These are phyloP conservation scores for Orthonevra nobilis DNA, from an alignment of 2,888 invertebrate genomes.

Conservation along the genomic window DNA sequence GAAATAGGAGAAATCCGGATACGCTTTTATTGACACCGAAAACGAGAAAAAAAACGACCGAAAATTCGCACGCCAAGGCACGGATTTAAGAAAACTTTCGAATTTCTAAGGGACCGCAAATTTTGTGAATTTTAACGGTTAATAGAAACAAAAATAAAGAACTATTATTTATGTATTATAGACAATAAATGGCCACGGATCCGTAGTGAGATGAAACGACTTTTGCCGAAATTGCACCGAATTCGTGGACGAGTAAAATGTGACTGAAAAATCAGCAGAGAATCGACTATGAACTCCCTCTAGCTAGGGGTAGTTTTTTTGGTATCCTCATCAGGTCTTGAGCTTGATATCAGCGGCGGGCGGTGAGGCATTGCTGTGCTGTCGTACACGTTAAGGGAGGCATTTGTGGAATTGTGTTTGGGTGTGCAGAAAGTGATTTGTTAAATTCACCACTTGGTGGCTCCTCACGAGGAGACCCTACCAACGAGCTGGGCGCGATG, in stretches of 20 bases:
- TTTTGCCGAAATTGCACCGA: slow-evolving; percentile 53
- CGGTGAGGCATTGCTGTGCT: neutral
- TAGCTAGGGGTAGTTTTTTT: slow-evolving; percentile 37
- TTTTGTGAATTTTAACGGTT: slow-evolving; percentile 25
- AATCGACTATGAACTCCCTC: slow-evolving; percentile 1
- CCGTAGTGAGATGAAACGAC: slow-evolving; percentile 31
- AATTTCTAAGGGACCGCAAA: too few species aligned
- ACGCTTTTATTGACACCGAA: slow-evolving; percentile 30
- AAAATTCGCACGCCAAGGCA: slow-evolving; percentile 24
- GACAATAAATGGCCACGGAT: slow-evolving; percentile 55
- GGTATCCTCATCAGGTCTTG: slow-evolving; percentile 27
- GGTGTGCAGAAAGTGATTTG: slow-evolving; percentile 21
- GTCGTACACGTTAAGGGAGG: slow-evolving; percentile 24
- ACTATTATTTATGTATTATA: slow-evolving; percentile 23
- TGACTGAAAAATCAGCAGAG: slow-evolving; percentile 44
- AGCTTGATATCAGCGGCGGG: too few species aligned
- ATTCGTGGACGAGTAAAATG: slow-evolving; percentile 54
- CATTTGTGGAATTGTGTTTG: neutral
- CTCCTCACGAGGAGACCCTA: too few species aligned
- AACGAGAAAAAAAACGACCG: slow-evolving; percentile 9
- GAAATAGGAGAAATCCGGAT: slow-evolving; percentile 38
- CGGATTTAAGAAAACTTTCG: too few species aligned
- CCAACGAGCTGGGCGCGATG: too few species aligned
- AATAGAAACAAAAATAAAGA: slow-evolving; percentile 15
- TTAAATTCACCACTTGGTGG: slow-evolving; percentile 46